A percentile compares a stretch with the other conserved stretches of the same genome.
Conservation (phyloP, 2,888 invertebrate species). For the Didymodactylos carnosus region DNA sequence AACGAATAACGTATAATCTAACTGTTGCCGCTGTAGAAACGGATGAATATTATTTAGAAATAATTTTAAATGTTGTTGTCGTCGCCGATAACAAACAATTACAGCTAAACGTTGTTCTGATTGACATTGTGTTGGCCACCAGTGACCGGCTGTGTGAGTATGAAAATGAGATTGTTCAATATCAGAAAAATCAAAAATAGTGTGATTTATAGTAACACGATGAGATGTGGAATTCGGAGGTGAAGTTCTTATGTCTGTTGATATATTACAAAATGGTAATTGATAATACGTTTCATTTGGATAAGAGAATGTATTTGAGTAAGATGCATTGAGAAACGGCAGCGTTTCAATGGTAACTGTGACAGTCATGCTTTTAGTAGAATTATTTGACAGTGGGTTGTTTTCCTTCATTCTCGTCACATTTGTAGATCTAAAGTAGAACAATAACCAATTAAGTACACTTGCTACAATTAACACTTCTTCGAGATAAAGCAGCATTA, state of each 20-base stretch:
- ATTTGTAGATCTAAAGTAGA: no score
- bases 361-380: not conserved
- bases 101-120: not conserved
- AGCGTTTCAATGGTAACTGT: not conserved
- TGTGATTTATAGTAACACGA: not conserved
- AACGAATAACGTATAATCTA: not conserved
- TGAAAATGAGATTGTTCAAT: not conserved
- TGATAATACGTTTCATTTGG: not conserved
- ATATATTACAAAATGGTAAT: not conserved
- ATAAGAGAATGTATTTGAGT: not conserved
- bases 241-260: no score
- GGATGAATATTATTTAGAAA: not conserved
- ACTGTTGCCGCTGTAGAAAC: not conserved
- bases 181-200: not conserved
- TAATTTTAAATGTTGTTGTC: not conserved
- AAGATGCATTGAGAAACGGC: not conserved
- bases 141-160: not conserved
- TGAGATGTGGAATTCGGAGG: not conserved
- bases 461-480: no score
- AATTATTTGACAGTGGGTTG: not conserved
- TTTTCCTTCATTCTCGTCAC: no score
- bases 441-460: no score
- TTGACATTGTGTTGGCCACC: not conserved
- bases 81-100: not conserved
- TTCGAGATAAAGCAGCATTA: no score